phyloP scores from a whole-genome alignment of 2,797 vertebrate genomes.

The Characodon lateralis region DNA sequence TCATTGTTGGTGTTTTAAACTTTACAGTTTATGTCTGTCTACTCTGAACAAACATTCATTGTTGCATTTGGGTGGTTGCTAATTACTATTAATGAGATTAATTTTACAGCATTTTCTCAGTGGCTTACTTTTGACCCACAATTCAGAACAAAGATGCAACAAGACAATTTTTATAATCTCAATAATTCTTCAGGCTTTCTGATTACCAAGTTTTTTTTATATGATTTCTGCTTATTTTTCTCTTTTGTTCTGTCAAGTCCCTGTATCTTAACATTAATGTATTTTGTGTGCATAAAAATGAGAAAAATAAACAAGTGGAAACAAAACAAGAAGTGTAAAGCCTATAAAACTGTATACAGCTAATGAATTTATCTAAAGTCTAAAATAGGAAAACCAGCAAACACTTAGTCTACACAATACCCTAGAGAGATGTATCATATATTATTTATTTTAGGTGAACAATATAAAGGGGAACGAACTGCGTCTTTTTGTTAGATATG shows the following conservation, averaged over 20 bases:
- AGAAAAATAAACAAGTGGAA: not conserved
- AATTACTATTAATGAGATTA: not conserved
- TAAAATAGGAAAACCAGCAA: not conserved
- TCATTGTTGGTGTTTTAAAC: constrained; percentile 61
- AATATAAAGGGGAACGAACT: not conserved
- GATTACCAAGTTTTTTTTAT: not conserved
- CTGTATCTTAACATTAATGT: not conserved
- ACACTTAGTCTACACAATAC: not conserved
- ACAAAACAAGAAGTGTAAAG: not conserved
- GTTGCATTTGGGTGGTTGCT: not conserved
- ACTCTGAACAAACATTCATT: constrained; percentile 3
- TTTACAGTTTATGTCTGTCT: constrained; percentile 14
- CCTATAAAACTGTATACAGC: not conserved
- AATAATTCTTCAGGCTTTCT: too few relatives aligned
- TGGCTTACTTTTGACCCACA: not conserved
- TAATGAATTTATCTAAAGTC: not conserved
- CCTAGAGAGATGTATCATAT: not conserved
- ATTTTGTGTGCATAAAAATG: not conserved
- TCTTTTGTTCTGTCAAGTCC: not conserved
- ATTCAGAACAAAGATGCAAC: not conserved
- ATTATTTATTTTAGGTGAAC: too few relatives aligned
- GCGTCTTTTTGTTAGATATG: not conserved
- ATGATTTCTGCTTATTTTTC: not conserved
- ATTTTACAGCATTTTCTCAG: not conserved
- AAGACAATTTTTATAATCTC: too few relatives aligned